Evolutionary conservation across 2,888 invertebrate species (phyloP).

Genomic region (Alcis repandata): DNA sequence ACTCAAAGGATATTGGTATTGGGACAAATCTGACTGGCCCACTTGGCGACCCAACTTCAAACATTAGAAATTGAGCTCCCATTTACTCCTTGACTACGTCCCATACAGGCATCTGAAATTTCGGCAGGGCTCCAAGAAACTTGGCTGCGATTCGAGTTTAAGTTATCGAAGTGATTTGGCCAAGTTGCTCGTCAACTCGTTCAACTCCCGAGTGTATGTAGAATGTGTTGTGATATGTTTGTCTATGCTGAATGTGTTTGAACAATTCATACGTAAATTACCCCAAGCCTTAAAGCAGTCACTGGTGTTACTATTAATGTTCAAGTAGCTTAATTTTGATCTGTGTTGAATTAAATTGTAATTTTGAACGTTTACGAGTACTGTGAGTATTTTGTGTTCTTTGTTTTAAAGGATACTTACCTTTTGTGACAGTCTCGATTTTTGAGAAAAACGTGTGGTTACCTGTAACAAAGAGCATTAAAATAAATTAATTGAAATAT

Average conservation of each 20-base stretch:
- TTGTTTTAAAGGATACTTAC: background rate
- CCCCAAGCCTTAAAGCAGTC: background rate
- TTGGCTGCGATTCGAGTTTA: slow-evolving; percentile 70
- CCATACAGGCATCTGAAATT: slow-evolving; percentile 57
- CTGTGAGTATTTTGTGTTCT: background rate
- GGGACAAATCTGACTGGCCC: no score
- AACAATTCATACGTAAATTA: slow-evolving; percentile 7
- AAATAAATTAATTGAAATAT: background rate
- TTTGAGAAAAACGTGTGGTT: background rate
- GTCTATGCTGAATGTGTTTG: slow-evolving; percentile 15
- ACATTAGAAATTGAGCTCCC: background rate
- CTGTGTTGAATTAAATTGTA: no score
- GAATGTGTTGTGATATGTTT: slow-evolving; percentile 52
- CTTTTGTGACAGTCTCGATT: background rate
- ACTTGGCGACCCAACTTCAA: background rate
- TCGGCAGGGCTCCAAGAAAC: slow-evolving; percentile 79
- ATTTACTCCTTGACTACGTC: slow-evolving; percentile 11
- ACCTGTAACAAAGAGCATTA: slow-evolving; percentile 12
- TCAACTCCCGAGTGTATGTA: slow-evolving; percentile 50
- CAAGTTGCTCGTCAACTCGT: slow-evolving; percentile 72
- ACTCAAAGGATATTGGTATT: no score
- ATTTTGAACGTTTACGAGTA: background rate
- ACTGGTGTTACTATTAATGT: background rate
- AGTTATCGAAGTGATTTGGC: slow-evolving; percentile 82
- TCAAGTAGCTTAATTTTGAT: no score